Evolutionary conservation across 2,797 vertebrate species (phyloP).

Genomic region (Cynopterus sphinx): DNA sequence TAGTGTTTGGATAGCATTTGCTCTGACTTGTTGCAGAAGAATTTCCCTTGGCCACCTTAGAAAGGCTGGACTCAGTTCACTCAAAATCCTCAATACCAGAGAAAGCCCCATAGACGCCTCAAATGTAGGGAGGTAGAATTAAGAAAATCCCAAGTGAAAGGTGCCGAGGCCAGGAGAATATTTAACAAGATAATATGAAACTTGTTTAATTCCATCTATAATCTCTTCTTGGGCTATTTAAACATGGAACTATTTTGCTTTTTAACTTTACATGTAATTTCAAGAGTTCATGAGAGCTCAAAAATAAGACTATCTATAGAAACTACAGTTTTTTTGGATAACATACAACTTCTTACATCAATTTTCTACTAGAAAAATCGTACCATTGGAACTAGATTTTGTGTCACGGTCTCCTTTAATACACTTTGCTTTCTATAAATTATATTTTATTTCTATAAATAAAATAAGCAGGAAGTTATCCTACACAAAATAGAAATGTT

Average conservation of each 20-base stretch:
- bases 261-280: neutral
- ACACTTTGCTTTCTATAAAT: neutral
- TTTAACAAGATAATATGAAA: neutral
- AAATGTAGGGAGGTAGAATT: neutral
- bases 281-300: neutral
- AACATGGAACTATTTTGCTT: neutral
- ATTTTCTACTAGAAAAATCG: neutral
- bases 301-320: neutral
- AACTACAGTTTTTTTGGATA: neutral
- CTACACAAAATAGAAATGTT: neutral
- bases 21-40: neutral
- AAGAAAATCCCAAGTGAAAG: neutral
- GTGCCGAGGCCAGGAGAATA: neutral
- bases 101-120: neutral
- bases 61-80: neutral
- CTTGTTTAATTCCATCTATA: neutral
- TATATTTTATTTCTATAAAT: constrained; percentile 10
- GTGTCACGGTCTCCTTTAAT: neutral
- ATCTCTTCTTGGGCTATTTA: neutral
- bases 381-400: neutral
- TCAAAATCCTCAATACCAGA: neutral
- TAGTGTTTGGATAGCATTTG: neutral
- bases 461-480: neutral
- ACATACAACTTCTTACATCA: neutral
- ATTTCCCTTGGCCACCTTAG: neutral